These are phyloP conservation scores for Halisarca cf. caerulea DNA, from an alignment of 37 sponge, comb jelly and placozoan genomes.

Conservation along the genomic window DNA sequence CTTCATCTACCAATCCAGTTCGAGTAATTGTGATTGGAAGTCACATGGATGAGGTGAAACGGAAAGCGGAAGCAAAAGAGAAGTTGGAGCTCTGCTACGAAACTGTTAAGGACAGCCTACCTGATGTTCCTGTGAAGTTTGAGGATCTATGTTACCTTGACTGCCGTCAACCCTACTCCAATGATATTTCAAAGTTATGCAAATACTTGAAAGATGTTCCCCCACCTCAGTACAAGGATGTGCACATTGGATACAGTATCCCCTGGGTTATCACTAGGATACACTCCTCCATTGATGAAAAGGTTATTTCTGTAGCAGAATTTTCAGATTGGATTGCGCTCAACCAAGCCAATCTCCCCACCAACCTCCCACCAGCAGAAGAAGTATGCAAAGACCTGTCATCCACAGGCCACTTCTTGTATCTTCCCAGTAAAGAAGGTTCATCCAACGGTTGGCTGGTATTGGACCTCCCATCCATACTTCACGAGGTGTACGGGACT, in stretches of 20 bases:
- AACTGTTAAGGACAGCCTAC: background rate
- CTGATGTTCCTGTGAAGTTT: background rate
- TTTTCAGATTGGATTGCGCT: background rate
- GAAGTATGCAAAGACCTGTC: slow-evolving; percentile 12
- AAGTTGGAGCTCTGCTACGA: background rate
- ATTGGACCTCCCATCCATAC: slow-evolving; percentile 3
- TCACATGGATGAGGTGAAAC: slow-evolving; percentile 1
- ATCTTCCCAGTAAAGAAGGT: background rate
- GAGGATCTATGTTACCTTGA: background rate
- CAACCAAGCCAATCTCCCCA: background rate
- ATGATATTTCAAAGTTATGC: background rate
- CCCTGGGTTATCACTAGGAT: background rate
- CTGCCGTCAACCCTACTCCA: slow-evolving; percentile 1
- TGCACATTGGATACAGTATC: background rate
- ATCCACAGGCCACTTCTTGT: slow-evolving; percentile 3
- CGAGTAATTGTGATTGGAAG: slow-evolving; percentile 19
- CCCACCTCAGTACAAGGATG: background rate
- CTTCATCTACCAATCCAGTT: background rate
- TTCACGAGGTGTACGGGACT: slow-evolving; percentile 18
- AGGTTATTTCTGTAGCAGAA: background rate
- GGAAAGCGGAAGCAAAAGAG: background rate
- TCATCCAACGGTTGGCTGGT: slow-evolving; percentile 8
- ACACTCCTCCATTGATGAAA: background rate
- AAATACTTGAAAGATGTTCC: background rate
- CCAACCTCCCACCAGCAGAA: background rate